Evolutionary conservation across 2,113 vertebrate species (phyloP).

Genomic region (Crotalus helleri): DNA sequence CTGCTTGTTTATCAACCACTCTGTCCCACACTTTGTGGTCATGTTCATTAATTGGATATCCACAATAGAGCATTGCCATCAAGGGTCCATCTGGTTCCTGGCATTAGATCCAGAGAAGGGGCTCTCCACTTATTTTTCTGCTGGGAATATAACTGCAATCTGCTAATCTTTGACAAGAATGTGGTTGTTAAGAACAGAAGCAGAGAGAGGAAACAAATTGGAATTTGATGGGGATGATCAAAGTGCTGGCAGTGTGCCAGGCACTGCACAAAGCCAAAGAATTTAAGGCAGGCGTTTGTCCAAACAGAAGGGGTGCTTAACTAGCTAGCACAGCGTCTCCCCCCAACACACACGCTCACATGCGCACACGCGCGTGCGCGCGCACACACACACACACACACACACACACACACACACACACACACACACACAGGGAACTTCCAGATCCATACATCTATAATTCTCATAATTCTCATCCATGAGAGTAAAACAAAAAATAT

Average conservation of each 20-base stretch:
- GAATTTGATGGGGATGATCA: background rate
- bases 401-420: too few species aligned
- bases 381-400: too few species aligned
- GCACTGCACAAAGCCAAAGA: background rate
- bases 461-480: background rate
- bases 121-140: background rate
- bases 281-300: background rate
- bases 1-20: background rate
- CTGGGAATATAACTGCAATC: background rate
- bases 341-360: too few species aligned
- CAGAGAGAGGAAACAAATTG: slow-evolving; percentile 3
- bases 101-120: background rate
- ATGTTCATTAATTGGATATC: background rate
- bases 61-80: background rate
- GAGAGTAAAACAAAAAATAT: background rate
- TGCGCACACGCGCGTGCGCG: too few species aligned
- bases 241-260: background rate
- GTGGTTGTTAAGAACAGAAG: background rate
- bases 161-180: slow-evolving; percentile 10
- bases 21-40: background rate
- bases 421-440: background rate
- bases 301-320: background rate
- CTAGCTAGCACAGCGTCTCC: background rate
- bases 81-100: slow-evolving; percentile 13
- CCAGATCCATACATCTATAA: background rate